Conservation (phyloP, 2,797 vertebrate species). For the Sebastes aleutianus region DNA sequence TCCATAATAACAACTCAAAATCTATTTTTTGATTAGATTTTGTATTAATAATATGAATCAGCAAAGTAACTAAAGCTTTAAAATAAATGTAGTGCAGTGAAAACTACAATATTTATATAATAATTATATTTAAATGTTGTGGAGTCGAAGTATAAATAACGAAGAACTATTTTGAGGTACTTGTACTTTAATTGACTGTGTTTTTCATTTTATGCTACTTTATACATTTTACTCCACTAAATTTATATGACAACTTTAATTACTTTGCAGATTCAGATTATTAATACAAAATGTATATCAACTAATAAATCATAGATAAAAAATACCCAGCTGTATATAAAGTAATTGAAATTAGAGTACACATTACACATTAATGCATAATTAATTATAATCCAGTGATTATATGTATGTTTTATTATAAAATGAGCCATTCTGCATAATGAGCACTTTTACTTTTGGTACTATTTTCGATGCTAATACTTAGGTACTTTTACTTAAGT, state of each 20-base stretch:
- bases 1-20: background rate
- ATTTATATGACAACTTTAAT: background rate
- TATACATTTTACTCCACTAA: background rate
- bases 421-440: no score
- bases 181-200: no score
- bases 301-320: background rate
- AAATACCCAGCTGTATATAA: background rate
- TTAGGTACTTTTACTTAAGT: background rate
- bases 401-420: no score
- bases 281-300: background rate
- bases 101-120: background rate
- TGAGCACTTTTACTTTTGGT: background rate
- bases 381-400: no score
- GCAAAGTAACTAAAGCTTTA: background rate
- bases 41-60: background rate
- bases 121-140: no score
- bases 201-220: background rate
- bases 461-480: background rate
- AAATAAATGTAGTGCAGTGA: background rate
- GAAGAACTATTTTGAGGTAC: background rate
- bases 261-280: background rate
- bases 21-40: background rate
- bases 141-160: background rate
- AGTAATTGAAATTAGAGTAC: background rate
- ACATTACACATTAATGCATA: no score